A percentile compares a stretch with the other conserved stretches of the same genome.
Conservation (phyloP, 2,113 vertebrate genomes). For the Saccopteryx bilineata region DNA sequence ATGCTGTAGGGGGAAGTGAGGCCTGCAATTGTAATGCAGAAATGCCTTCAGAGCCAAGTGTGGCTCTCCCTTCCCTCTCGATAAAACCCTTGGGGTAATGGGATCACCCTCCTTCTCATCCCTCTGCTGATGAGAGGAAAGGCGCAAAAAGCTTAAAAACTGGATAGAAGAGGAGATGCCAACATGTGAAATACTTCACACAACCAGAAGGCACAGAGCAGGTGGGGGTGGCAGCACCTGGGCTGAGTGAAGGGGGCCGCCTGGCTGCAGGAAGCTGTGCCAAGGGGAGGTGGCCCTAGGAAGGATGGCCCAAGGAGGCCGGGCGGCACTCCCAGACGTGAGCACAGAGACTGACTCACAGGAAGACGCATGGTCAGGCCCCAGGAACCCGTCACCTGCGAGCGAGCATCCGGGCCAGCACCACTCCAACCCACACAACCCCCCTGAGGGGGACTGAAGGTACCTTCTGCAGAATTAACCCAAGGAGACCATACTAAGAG, state of each 20-base stretch:
- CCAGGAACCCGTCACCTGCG: not conserved
- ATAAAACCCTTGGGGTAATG: not conserved
- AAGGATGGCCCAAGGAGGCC: too few relatives aligned
- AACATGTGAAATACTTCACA: not conserved
- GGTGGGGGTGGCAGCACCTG: rapidly evolving
- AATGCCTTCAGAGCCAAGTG: not conserved
- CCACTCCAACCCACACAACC: not conserved
- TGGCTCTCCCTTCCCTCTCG: not conserved
- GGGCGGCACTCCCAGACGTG: too few relatives aligned
- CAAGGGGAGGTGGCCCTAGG: too few relatives aligned
- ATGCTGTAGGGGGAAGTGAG: not conserved
- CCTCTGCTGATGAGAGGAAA: not conserved
- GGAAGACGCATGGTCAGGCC: not conserved
- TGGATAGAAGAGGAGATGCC: not conserved
- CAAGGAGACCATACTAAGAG: not conserved
- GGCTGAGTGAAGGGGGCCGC: not conserved
- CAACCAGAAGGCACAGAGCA: not conserved
- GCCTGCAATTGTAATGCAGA: not conserved
- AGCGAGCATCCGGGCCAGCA: not conserved
- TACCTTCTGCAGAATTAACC: not conserved
- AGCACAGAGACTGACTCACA: rapidly evolving
- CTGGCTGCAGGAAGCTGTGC: rapidly evolving
- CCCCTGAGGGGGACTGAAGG: not conserved
- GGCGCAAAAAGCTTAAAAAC: not conserved
- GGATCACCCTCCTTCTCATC: not conserved